Percentiles rank a stretch among this genome's conserved stretches.
phyloP scores from a whole-genome alignment of 2,113 vertebrate genomes.

The Eleginops maclovinus region DNA sequence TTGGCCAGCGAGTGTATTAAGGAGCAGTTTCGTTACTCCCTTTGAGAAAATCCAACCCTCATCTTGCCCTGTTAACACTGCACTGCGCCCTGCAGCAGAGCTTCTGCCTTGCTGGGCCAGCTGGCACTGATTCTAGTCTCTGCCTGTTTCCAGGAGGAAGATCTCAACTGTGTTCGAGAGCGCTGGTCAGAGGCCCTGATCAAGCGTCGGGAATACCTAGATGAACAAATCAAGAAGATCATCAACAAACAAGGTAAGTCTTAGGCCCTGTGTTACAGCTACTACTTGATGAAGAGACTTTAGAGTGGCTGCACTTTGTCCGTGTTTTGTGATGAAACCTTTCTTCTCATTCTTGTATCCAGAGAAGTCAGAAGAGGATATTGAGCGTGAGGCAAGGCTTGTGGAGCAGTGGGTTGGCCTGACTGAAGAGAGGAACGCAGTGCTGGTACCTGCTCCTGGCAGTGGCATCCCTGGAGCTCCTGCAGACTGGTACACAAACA shows the following conservation, averaged over 20 bases:
- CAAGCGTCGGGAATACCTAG: conserved; percentile 95
- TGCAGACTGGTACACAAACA: conserved; percentile 88
- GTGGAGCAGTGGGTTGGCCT: conserved; percentile 99
- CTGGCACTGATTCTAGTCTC: conserved; percentile 41
- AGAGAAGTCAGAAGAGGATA: conserved; percentile 95
- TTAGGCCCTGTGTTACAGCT: neutral
- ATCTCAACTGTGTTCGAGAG: conserved; percentile 94
- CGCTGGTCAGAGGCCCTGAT: conserved; percentile 97
- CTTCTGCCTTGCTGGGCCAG: conserved; percentile 9
- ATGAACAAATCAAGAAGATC: conserved; percentile 98
- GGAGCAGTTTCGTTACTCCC: neutral
- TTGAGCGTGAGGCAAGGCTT: conserved; percentile 92
- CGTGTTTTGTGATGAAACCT: neutral
- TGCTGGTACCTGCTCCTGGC: conserved; percentile 93
- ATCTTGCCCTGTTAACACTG: neutral
- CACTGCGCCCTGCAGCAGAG: conserved; percentile 3
- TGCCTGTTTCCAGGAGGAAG: conserved; percentile 89
- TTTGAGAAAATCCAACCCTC: conserved; percentile 4
- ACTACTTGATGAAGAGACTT: neutral
- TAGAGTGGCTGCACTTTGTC: too few species aligned
- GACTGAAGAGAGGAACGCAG: conserved; percentile 95
- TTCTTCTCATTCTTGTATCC: neutral
- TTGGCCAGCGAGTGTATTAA: conserved; percentile 12
- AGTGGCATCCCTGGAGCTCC: conserved; percentile 96
- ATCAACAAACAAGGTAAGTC: conserved; percentile 92